A percentile compares a stretch with the other conserved stretches of the same genome.
These are phyloP conservation scores for Smutsia temminckii DNA, from an alignment of 2,797 vertebrate species.

Conservation along the genomic window DNA sequence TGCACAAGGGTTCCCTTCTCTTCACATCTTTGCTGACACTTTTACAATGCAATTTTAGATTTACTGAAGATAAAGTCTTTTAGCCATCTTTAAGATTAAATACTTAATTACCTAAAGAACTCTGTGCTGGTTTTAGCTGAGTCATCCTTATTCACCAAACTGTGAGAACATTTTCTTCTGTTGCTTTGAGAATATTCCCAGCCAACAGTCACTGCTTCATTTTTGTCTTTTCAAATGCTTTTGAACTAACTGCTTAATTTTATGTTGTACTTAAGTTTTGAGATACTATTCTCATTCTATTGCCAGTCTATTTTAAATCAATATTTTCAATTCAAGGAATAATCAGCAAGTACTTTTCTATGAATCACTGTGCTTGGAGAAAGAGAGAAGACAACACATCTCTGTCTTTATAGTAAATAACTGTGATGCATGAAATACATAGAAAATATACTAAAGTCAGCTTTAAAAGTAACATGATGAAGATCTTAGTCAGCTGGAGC, in stretches of 20 bases:
- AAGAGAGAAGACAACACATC: neutral
- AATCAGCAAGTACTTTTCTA: neutral
- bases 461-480: neutral
- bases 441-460: neutral
- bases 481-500: neutral
- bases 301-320: neutral
- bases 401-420: neutral
- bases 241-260: constrained; percentile 22
- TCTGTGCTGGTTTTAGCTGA: constrained; percentile 19
- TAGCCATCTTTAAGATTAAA: neutral
- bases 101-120: neutral
- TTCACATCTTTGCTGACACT: neutral
- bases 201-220: neutral
- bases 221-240: constrained; percentile 21
- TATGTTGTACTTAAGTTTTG: neutral
- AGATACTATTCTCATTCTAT: neutral
- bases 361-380: neutral
- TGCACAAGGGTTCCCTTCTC: neutral
- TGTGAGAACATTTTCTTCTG: constrained; percentile 34
- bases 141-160: neutral
- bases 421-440: neutral
- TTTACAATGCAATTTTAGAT: neutral
- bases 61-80: constrained; percentile 2
- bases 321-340: neutral
- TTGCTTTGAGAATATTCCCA: neutral